A percentile compares a stretch with the other conserved stretches of the same genome.
Conservation (phyloP, 30 jellyfish, hydroid and myxozoan species). For the Aurelia coerulea region DNA sequence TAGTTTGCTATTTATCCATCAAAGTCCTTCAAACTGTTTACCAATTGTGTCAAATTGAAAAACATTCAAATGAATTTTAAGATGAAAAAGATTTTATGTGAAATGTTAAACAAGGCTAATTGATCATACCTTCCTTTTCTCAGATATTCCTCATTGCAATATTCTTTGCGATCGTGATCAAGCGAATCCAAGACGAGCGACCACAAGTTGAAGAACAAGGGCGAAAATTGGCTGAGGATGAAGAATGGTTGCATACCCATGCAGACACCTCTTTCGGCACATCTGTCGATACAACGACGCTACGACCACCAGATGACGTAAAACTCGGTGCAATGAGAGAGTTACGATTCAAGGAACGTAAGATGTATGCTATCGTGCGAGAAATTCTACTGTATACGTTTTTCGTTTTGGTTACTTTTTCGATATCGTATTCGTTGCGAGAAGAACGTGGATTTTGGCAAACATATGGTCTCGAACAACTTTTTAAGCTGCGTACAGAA, state of each 20-base stretch:
- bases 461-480: conserved; percentile 74
- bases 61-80: no score
- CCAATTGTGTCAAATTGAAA: no score
- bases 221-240: conserved; percentile 81
- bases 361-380: conserved; percentile 88
- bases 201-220: conserved; percentile 84
- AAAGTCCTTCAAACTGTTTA: no score
- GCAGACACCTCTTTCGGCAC: conserved; percentile 66
- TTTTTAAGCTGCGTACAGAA: conserved; percentile 37
- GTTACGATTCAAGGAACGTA: conserved; percentile 80
- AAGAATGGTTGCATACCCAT: conserved; percentile 90
- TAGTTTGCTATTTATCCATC: no score
- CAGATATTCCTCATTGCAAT: conserved; percentile 76
- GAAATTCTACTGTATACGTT: conserved; percentile 78
- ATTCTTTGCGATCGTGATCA: conserved; percentile 82
- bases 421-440: conserved; percentile 81
- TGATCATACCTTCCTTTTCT: neutral
- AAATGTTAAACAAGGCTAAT: no score
- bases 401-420: conserved; percentile 71
- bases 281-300: conserved; percentile 67
- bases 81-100: no score
- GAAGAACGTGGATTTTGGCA: conserved; percentile 84
- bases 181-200: conserved; percentile 82
- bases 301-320: conserved; percentile 86
- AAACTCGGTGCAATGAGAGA: conserved; percentile 80